Evolutionary conservation across 1,140 invertebrate genomes (phyloP), one percentile per base, ranked within the genome.

Genomic region (Macrobrachium nipponense): DNA sequence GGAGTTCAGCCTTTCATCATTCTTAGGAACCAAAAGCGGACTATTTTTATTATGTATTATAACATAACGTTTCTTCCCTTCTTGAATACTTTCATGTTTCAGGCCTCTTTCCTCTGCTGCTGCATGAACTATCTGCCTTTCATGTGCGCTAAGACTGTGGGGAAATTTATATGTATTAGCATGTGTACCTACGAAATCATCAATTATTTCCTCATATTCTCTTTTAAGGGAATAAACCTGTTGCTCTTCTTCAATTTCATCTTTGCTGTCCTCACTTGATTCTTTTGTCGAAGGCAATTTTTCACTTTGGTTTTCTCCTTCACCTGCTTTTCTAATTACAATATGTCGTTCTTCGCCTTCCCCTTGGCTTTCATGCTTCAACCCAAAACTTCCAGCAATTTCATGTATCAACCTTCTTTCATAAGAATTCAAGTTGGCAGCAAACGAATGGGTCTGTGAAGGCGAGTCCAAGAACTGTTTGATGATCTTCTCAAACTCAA

Each of bases 401-500:
- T 80, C 66, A 80, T 78, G 77, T 27, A 80, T 23, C 43, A 86
- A 43, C 20, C 82, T 73, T 17, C 89, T 79, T 36, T 90, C 89
- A 76, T 76, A 88, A 14, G 89, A 88, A 51, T 88, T 89, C 61
- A 90, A 27, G n/a, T 87, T 72, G n/a, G 82, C 51, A 18, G 87
- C 62, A 60, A 89, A 89, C 14, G 80, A 60, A 66, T 86, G 75
- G 17, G 59, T 70, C 18, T 62, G 17, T 18, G 60, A 66, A 17
- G 80, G 17, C 5, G 80, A 76, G 7, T 70, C 64, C 12, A 81
- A 27, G 59, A 89, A 89, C 5, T 60, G 36, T 4, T 80, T 43
- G 44, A 89, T 15, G 14, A 87, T 78, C 17, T n/a, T 59, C 61
- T 61, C 36, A n/a, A 73, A 86, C 59, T 86, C 68, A 17, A 80